Conservation (phyloP, 2,888 invertebrate genomes). For the Melitaea athalia region DNA sequence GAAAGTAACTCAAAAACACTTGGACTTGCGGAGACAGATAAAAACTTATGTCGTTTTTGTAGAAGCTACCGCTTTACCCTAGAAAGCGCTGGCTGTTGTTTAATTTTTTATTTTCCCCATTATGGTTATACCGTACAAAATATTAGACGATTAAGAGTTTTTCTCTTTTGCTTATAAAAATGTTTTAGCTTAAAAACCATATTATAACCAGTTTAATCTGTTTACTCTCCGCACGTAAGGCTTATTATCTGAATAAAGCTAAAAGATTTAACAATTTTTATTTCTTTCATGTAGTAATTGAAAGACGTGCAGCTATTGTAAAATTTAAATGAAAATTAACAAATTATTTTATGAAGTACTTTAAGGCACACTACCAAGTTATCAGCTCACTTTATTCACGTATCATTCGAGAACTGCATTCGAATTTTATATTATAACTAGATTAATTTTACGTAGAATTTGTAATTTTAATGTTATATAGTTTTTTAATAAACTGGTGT, state of each 20-base stretch:
- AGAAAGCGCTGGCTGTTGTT: slow-evolving; percentile 15
- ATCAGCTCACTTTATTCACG: not conserved
- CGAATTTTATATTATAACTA: not conserved
- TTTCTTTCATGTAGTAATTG: too few relatives aligned
- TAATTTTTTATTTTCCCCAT: slow-evolving; percentile 17
- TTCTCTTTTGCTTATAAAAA: slow-evolving; percentile 4
- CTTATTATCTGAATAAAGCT: not conserved
- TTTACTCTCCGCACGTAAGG: not conserved
- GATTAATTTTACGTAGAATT: not conserved
- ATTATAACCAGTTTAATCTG: not conserved
- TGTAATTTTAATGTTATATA: not conserved
- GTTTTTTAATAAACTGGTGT: not conserved
- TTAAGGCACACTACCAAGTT: not conserved
- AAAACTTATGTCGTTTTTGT: slow-evolving; percentile 31
- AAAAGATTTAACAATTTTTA: too few relatives aligned
- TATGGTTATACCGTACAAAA: slow-evolving; percentile 23
- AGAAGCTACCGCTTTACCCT: slow-evolving; percentile 8
- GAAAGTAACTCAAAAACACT: too few relatives aligned
- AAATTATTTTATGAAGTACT: not conserved
- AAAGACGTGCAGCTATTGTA: not conserved
- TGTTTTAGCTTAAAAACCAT: not conserved
- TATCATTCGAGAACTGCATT: not conserved
- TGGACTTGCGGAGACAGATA: slow-evolving; percentile 22
- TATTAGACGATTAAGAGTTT: slow-evolving; percentile 8
- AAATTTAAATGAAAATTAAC: not conserved